These are phyloP conservation scores for Pissodes strobi DNA, from an alignment of 1,140 invertebrate species.

Conservation along the genomic window DNA sequence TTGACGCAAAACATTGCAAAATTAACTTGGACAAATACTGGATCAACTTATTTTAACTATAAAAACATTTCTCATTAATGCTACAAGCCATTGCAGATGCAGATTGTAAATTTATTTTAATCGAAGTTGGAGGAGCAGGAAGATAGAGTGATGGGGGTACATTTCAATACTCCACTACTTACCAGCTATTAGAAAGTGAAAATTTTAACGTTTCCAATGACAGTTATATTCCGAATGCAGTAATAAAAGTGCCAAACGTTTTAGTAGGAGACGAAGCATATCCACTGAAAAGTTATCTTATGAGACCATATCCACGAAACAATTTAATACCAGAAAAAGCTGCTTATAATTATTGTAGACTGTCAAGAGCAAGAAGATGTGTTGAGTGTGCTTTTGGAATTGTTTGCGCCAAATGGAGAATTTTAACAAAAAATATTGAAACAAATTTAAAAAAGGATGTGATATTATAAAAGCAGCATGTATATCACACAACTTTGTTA, in stretches of 20 bases:
- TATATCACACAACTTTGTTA: slow-evolving; percentile 38
- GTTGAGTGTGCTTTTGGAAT: slow-evolving; percentile 50
- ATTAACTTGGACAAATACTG: neutral
- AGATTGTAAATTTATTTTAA: slow-evolving; percentile 19
- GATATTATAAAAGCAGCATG: slow-evolving; percentile 46
- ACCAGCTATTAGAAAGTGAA: slow-evolving; percentile 14
- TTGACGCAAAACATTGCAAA: slow-evolving; percentile 24
- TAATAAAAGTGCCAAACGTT: slow-evolving; percentile 8
- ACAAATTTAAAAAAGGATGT: slow-evolving; percentile 41
- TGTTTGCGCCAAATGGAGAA: slow-evolving; percentile 54
- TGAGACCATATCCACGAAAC: slow-evolving; percentile 55
- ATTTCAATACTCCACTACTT: slow-evolving; percentile 17
- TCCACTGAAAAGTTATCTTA: slow-evolving; percentile 52
- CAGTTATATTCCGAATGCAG: neutral
- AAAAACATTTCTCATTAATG: slow-evolving; percentile 14
- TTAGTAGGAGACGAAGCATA: slow-evolving; percentile 58
- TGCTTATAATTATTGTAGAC: slow-evolving; percentile 58
- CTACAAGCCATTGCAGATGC: slow-evolving; percentile 30
- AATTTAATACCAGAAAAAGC: slow-evolving; percentile 48
- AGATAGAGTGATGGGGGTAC: slow-evolving; percentile 30
- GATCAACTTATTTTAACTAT: slow-evolving; percentile 28
- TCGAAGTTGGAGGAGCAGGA: slow-evolving; percentile 20
- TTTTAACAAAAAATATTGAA: slow-evolving; percentile 50
- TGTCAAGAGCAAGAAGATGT: slow-evolving; percentile 40
- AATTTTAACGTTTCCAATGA: slow-evolving; percentile 6